A percentile compares a stretch with the other conserved stretches of the same genome.
phyloP scores from a whole-genome alignment of 2,113 vertebrate genomes.

The Tragelaphus buxtoni region DNA sequence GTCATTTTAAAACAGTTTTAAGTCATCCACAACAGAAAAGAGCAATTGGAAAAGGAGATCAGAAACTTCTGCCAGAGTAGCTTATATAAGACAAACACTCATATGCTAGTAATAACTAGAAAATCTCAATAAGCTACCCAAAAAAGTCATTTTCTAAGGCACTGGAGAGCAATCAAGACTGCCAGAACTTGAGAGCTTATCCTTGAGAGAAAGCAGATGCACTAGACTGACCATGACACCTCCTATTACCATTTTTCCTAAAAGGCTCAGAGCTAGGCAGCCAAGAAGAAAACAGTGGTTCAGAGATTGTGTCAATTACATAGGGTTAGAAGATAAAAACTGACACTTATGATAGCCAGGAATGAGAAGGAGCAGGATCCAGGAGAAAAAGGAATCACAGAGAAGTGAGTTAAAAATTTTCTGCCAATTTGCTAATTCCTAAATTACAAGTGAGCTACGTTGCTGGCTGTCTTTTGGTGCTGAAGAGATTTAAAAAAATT shows the following conservation, averaged over 20 bases:
- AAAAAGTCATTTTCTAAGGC: background rate
- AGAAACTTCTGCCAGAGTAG: background rate
- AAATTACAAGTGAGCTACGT: background rate
- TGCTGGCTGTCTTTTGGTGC: background rate
- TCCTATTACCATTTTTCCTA: background rate
- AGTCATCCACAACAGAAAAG: background rate
- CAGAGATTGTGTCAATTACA: background rate
- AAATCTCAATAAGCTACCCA: constrained; percentile 6
- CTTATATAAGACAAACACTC: background rate
- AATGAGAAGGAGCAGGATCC: background rate
- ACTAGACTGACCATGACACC: background rate
- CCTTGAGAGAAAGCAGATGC: background rate
- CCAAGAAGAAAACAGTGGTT: background rate
- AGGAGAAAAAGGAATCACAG: background rate
- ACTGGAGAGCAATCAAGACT: background rate
- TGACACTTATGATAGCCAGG: background rate
- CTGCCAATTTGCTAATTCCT: background rate
- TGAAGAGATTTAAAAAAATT: background rate
- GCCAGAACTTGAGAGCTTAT: background rate
- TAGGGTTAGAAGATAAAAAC: background rate
- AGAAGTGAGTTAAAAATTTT: background rate
- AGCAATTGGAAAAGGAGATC: background rate
- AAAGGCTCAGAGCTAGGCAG: background rate
- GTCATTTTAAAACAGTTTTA: constrained; percentile 15
- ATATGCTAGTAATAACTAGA: constrained; percentile 10